Percentiles rank a stretch among this genome's conserved stretches.
These are phyloP conservation scores for Pocota personata DNA, from an alignment of 2,888 invertebrate genomes.

Conservation along the genomic window DNA sequence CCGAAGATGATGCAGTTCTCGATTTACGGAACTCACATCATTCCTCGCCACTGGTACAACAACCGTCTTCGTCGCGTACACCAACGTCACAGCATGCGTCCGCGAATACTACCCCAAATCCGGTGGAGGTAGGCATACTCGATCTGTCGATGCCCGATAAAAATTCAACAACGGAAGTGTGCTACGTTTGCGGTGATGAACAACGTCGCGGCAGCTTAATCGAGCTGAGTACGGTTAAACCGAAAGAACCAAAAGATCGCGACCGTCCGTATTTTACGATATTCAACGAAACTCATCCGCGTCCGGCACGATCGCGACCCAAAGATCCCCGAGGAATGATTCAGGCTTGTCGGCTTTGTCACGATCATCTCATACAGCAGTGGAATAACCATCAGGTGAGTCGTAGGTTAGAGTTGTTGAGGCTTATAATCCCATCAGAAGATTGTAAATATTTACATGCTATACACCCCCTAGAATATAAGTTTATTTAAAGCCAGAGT, in stretches of 20 bases:
- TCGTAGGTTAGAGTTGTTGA: neutral
- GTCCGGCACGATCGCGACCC: conserved; percentile 92
- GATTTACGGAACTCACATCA: conserved; percentile 82
- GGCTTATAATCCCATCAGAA: no score
- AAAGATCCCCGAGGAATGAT: conserved; percentile 92
- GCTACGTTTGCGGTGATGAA: conserved; percentile 95
- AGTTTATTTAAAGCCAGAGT: no score
- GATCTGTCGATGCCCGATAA: conserved; percentile 97
- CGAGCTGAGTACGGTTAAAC: conserved; percentile 86
- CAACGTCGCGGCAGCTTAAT: conserved; percentile 91
- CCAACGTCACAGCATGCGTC: conserved; percentile 68
- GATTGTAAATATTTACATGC: no score
- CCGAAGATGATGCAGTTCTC: conserved; percentile 77
- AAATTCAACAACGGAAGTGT: conserved; percentile 94
- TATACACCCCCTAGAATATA: no score
- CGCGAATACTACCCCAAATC: conserved; percentile 77
- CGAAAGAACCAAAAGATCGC: conserved; percentile 82
- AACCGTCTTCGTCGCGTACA: conserved; percentile 66
- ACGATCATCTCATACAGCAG: conserved; percentile 92
- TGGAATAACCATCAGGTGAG: conserved; percentile 91
- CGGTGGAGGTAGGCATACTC: conserved; percentile 91
- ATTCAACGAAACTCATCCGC: conserved; percentile 90
- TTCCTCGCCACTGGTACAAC: conserved; percentile 76
- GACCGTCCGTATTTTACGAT: conserved; percentile 89
- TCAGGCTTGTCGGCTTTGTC: conserved; percentile 92